Evolutionary conservation across 2,113 vertebrate species (phyloP).

Genomic region (mouse (Mus musculus)): GRCm39 chr13:112076001-112076500

Average conservation of each 20-base stretch:
- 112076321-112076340: conserved; percentile 37
- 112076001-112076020: neutral
- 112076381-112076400: conserved; percentile 66
- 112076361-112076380: conserved; percentile 65
- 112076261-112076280: neutral
- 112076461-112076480: conserved; percentile 63
- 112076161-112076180: neutral
- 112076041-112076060: neutral
- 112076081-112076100: neutral
- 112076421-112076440: conserved; percentile 47
- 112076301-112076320: conserved; percentile 2
- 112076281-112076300: neutral
- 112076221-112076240: neutral
- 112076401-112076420: neutral
- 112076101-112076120: neutral
- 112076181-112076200: neutral
- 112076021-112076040: neutral
- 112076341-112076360: conserved; percentile 54
- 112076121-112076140: neutral
- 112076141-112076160: conserved; percentile 38
- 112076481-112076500: conserved; percentile 25
- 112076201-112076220: neutral
- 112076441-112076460: neutral
- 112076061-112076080: neutral
- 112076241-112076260: neutral